phyloP scores from a whole-genome alignment of 1,140 invertebrate genomes.

The Adelges cooleyi region DNA sequence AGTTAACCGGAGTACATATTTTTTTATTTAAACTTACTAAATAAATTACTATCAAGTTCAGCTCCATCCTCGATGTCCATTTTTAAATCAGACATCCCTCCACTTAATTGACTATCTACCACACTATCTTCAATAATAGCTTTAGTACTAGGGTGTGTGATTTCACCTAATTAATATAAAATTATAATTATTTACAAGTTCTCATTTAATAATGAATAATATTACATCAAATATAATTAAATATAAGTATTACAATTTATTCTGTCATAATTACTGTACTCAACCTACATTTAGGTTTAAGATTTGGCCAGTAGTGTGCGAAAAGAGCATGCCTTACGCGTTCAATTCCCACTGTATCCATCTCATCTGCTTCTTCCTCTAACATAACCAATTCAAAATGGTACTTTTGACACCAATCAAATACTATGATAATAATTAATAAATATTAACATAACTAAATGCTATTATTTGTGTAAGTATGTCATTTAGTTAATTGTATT shows the following conservation, averaged over 20 bases:
- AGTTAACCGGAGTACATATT: too few relatives aligned
- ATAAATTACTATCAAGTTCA: conserved; percentile 16
- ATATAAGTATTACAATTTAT: too few relatives aligned
- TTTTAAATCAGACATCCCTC: conserved; percentile 20
- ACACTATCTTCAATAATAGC: conserved; percentile 12
- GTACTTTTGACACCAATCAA: conserved; percentile 18
- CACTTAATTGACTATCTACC: not conserved
- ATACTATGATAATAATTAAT: not conserved
- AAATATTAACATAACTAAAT: not conserved
- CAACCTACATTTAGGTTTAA: conserved; percentile 10
- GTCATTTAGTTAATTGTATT: too few relatives aligned
- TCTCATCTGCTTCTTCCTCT: conserved; percentile 2
- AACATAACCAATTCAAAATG: conserved; percentile 15
- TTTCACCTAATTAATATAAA: too few relatives aligned
- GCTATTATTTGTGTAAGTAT: too few relatives aligned
- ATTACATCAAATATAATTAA: too few relatives aligned
- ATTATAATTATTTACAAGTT: too few relatives aligned
- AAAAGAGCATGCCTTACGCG: conserved; percentile 17
- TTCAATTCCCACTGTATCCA: conserved; percentile 22
- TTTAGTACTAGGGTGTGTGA: conserved; percentile 10
- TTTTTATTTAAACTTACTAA: conserved; percentile 6
- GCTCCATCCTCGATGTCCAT: conserved; percentile 6
- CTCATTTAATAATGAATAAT: too few relatives aligned
- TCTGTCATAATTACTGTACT: too few relatives aligned
- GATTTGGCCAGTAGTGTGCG: conserved; percentile 20